Conservation (phyloP, 2,888 invertebrate genomes). For the Mythimna loreyi region DNA sequence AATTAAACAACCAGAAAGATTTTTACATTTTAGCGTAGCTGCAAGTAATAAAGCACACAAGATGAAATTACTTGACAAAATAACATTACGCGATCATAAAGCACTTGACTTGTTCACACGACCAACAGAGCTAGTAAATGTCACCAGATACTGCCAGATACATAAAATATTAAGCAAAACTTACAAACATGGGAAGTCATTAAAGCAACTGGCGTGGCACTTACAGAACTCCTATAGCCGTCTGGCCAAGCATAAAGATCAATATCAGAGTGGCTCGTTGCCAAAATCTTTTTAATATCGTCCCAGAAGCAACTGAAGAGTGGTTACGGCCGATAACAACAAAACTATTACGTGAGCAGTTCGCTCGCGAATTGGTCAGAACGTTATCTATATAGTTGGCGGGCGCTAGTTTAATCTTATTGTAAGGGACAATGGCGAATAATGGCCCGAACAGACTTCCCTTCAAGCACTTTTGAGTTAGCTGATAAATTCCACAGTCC, state of each 20-base stretch:
- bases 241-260: slow-evolving; percentile 90
- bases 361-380: slow-evolving; percentile 82
- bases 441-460: slow-evolving; percentile 81
- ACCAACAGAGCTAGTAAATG: slow-evolving; percentile 78
- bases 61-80: slow-evolving; percentile 24
- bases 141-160: slow-evolving; percentile 76
- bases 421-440: slow-evolving; percentile 85
- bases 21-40: slow-evolving; percentile 30
- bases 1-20: slow-evolving; percentile 53
- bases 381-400: slow-evolving; percentile 76
- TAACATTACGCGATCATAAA: slow-evolving; percentile 34
- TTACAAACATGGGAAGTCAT: slow-evolving; percentile 89
- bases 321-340: slow-evolving; percentile 88
- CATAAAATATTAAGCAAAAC: slow-evolving; percentile 84
- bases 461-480: slow-evolving; percentile 84
- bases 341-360: slow-evolving; percentile 87
- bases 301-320: slow-evolving; percentile 86
- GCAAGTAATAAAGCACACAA: slow-evolving; percentile 42
- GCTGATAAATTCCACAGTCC: slow-evolving; percentile 82
- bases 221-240: slow-evolving; percentile 86
- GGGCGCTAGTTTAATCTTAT: slow-evolving; percentile 86
- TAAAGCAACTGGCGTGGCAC: slow-evolving; percentile 87
- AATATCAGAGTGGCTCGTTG: slow-evolving; percentile 88
- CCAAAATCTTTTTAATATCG: slow-evolving; percentile 91
- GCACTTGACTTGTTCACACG: slow-evolving; percentile 64